Percentiles rank a stretch among this genome's conserved stretches.
Evolutionary conservation across 2,113 vertebrate genomes (phyloP).

Genomic region (Dissostichus mawsoni): DNA sequence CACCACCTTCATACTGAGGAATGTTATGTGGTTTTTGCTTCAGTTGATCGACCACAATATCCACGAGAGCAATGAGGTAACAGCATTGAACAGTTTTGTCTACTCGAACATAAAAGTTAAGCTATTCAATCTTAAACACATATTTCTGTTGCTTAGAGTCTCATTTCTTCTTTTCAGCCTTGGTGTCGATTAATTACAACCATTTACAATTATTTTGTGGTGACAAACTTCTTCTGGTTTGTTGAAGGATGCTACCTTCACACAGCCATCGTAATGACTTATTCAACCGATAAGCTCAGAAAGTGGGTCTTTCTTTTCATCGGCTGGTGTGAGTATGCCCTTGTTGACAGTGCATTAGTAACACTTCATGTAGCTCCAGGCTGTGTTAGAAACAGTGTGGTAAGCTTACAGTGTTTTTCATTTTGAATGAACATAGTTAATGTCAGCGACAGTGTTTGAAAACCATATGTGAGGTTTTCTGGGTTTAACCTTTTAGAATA

Average conservation of each 20-base stretch:
- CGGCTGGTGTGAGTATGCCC: conserved; percentile 94
- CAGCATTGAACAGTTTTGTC: not conserved
- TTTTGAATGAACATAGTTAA: not conserved
- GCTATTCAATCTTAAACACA: not conserved
- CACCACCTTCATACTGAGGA: conserved; percentile 96
- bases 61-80: conserved; percentile 95
- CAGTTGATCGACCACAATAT: conserved; percentile 97
- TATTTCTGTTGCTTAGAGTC: not conserved
- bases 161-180: conserved; percentile 79
- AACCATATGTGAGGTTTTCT: too few species aligned
- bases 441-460: not conserved
- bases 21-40: conserved; percentile 95
- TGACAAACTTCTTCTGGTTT: conserved; percentile 99
- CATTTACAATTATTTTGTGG: conserved; percentile 98
- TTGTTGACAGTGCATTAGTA: not conserved
- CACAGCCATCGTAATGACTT: conserved; percentile 98
- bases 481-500: not conserved
- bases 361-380: not conserved
- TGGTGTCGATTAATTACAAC: conserved; percentile 97
- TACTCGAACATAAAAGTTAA: not conserved
- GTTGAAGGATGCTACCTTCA: conserved; percentile 99
- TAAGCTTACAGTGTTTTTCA: not conserved
- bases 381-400: not conserved
- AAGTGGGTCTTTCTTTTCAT: conserved; percentile 99
- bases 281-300: conserved; percentile 94